Evolutionary conservation across 2,888 invertebrate species (phyloP), one percentile per base, ranked within the genome.

Genomic region (Mycalesis mineus): DNA sequence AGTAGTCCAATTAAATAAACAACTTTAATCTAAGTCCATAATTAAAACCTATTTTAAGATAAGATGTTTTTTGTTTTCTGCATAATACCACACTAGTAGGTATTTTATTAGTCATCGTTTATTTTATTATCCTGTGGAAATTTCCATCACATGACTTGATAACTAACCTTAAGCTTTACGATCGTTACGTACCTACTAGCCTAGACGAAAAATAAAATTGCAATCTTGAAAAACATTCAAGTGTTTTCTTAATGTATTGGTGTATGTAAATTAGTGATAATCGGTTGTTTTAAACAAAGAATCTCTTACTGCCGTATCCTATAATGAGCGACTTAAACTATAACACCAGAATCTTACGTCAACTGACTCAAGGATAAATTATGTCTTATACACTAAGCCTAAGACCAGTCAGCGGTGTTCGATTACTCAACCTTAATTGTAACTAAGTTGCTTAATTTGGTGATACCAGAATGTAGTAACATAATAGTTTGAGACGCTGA

Each of bases 391-490:
- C 39, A 44, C 55, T 60, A 52, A 62, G 57, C 62, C 54, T 67
- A 62, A 77, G 72, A 80, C 78, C 75, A 76, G 80, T 81, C 67
- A 69, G 68, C 75, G 75, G 71, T 69, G 74, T 76, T 75, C 68
- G 54, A 71, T 80, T 80, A 74, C 78, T 65, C 75, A 80, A 80
- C 70, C 61, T 64, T 75, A 75, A 77, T 77, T 77, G 74, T 67
- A 61, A 57, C 61, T 71, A 65, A 60, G 68, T 79, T 78, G 76
- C 77, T 65, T 72, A 75, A 78, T 72, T 69, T 68, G 62, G 61
- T 60, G 58, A 64, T 62, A 64, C 60, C 58, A 63, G 45, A 59
- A 48, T 55, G 57, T 55, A 61, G 58, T 62, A 56, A 45, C 40
- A 37, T 36, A 58, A 52, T 42, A 51, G 56, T 56, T 44, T 45